phyloP scores from a whole-genome alignment of 2,888 invertebrate species.

The Ornithoptera alexandrae region DNA sequence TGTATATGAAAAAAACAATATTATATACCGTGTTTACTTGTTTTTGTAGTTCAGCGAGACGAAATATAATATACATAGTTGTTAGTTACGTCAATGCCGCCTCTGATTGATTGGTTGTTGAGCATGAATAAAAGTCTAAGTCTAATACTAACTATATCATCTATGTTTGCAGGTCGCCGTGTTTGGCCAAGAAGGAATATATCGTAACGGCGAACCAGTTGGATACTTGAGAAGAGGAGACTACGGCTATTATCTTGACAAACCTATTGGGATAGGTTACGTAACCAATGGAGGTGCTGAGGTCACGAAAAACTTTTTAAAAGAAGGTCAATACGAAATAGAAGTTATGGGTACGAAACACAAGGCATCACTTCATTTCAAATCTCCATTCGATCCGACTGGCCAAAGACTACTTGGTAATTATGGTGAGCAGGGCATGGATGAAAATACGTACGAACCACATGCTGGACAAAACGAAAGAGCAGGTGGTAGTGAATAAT shows the following conservation, averaged over 20 bases:
- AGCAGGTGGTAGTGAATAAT: constrained; percentile 74
- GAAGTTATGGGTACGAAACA: constrained; percentile 88
- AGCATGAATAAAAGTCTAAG: neutral
- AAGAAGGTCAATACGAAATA: constrained; percentile 86
- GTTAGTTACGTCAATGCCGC: neutral
- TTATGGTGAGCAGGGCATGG: constrained; percentile 73
- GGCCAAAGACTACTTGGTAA: constrained; percentile 86
- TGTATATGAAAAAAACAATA: neutral
- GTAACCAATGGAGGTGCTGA: constrained; percentile 78
- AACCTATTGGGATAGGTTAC: constrained; percentile 81
- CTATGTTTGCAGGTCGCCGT: constrained; percentile 80
- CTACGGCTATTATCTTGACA: constrained; percentile 82
- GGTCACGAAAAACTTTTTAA: constrained; percentile 84
- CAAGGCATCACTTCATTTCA: constrained; percentile 84
- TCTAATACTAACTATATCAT: too few relatives aligned
- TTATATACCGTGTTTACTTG: neutral
- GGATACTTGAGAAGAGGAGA: constrained; percentile 91
- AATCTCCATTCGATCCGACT: constrained; percentile 90
- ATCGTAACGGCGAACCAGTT: constrained; percentile 86
- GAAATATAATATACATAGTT: neutral
- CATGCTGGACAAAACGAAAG: constrained; percentile 72
- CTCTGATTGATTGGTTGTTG: neutral
- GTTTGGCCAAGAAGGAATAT: constrained; percentile 92
- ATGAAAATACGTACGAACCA: constrained; percentile 69
- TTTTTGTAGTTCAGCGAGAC: neutral